Base-by-base conservation (phyloP, 2,888 invertebrate species). In the Argyresthia albistria region DNA sequence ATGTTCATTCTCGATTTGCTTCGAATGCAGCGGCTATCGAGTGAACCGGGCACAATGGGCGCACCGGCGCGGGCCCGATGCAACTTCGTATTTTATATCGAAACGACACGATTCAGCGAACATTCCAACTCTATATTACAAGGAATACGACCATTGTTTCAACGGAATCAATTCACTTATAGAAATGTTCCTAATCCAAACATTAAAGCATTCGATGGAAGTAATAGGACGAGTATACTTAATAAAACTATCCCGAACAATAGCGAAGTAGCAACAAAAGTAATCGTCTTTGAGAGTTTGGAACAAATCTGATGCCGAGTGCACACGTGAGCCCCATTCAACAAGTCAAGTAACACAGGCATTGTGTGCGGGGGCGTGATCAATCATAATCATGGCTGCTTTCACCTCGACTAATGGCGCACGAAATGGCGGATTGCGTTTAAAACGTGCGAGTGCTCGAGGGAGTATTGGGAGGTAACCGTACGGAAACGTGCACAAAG, bases 331-430 rank as follows among this genome's bases (percentile, higher is more conserved):
- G 66, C 62, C 59, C 74, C 70, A 77, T 82, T 82, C 81, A 83
- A 80, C 82, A 83, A 84, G 83, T 83, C 78, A 73, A 70, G 67
- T 61, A 12, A 12, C 60, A 65, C 70, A 68, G 69, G 3, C 73
- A 76, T 79, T 79, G 80, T 80, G 69, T 65, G 69, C 66, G 62
- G 61, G 58, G 57, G 59, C 63, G 59, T 77, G 70, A 88, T 88
- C 86, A 82, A 87, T 88, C 87, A 88, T 84, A 88, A 86, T 86
- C 81, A 84, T 72, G 61, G 80, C 71, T 75, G 80, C 82, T 84
- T 87, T 86, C 83, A 83, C 80, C 71, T 80, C 76, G 73, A 71
- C 82, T 84, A 88, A 88, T 88, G 87, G 83, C 66, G 73, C 87
- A 80, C 83, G 69, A 84, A 86, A 87, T 81, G 77, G 75, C 60